Base-by-base conservation (phyloP, 1,140 invertebrate species). In the Lerema accius region DNA sequence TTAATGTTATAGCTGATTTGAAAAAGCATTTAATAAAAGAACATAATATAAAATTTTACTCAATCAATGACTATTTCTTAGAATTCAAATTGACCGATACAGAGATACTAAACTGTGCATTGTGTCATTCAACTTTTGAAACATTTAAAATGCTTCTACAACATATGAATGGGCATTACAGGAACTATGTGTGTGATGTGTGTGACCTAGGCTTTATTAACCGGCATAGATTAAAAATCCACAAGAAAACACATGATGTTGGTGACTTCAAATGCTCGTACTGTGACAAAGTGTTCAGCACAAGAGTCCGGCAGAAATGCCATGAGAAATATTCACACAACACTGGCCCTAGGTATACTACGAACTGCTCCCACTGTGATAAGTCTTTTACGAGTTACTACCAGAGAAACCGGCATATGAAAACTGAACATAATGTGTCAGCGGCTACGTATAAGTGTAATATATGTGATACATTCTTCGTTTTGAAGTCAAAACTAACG, bases 161-260 rank as follows among this genome's bases (percentile, higher is more conserved):
- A 55, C 92, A 92, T 14, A 86, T 91, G 84, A 85, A 87, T 43
- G 77, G 85, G 0, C 91, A 92, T 64, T 86, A 89, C 16, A 76
- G 82, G n/a, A 87, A 81, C 5, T 96, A 95, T 76, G 93, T 95
- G 48, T 97, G 96, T 74, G 95, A 96, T 46, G 92, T 95, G 1
- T 97, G 96, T 77, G 92, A 92, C 28, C 95, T 96, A 77, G 94
- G 93, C 0, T 97, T 92, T 80, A 84, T 89, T 42, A 87, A 89
- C 40, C 91, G 89, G 26, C 91, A 90, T 16, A 89, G 91, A 0
- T 40, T 93, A 10, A 92, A 90, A 63, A 91, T 86, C 0, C 93
- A 93, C 48, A 86, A 91, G 14, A 56, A 79, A 0, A 86, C 76
- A 0, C 90, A 91, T 63, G 89, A 63, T 62, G 80, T 70, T 28